These are phyloP conservation scores for Montipora sp. DNA, from an alignment of 64 coral and sea anemone genomes.

Conservation along the genomic window DNA sequence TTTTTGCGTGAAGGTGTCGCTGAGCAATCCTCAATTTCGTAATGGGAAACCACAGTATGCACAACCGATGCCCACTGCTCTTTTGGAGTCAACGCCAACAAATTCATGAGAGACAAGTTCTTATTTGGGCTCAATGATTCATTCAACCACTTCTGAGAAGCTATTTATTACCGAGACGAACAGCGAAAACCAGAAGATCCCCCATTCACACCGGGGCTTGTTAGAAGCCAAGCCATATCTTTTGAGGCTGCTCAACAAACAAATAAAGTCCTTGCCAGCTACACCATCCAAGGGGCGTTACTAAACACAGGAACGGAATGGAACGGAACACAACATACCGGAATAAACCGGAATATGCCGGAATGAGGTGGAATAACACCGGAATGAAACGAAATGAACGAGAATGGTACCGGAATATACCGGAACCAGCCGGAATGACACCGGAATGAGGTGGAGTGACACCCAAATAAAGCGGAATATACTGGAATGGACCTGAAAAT, in stretches of 20 bases:
- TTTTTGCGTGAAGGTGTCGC: constrained; percentile 16
- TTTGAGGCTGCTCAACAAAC: constrained; percentile 49
- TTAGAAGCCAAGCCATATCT: constrained; percentile 40
- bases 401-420: too few relatives aligned
- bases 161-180: constrained; percentile 11
- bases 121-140: constrained; percentile 42
- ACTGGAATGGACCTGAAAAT: too few relatives aligned
- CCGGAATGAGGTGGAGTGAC: too few relatives aligned
- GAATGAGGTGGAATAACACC: too few relatives aligned
- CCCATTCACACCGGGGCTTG: background rate
- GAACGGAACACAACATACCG: too few relatives aligned
- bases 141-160: constrained; percentile 29
- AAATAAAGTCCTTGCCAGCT: constrained; percentile 22
- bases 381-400: too few relatives aligned
- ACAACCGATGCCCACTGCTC: background rate
- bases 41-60: constrained; percentile 2
- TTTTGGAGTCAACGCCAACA: constrained; percentile 1
- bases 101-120: constrained; percentile 37
- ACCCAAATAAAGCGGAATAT: too few relatives aligned
- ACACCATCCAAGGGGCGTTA: too few relatives aligned
- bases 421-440: too few relatives aligned
- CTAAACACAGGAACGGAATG: too few relatives aligned
- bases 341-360: constrained; percentile 20
- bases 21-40: constrained; percentile 10
- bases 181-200: background rate